Percentiles rank a stretch among this genome's conserved stretches.
These are phyloP conservation scores for Fulica atra DNA, from an alignment of 2,113 vertebrate genomes.

Conservation along the genomic window DNA sequence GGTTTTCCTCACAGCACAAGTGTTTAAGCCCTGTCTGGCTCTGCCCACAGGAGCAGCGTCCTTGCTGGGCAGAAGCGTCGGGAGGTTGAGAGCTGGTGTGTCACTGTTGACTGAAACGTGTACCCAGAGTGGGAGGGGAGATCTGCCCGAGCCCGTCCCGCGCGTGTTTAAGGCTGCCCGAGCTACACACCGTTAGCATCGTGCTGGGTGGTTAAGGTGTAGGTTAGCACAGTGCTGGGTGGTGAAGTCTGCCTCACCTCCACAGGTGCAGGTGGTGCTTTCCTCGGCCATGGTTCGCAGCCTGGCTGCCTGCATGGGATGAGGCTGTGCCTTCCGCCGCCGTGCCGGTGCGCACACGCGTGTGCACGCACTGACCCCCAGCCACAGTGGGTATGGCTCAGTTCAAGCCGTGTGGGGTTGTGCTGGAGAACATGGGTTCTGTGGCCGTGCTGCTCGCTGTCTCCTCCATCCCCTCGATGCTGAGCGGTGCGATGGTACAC, in stretches of 20 bases:
- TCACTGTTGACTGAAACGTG: background rate
- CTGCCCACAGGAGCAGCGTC: background rate
- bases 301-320: background rate
- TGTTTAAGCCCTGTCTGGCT: background rate
- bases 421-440: background rate
- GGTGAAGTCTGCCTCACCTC: background rate
- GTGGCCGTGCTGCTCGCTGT: background rate
- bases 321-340: background rate
- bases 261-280: background rate
- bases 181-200: background rate
- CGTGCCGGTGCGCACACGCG: too few relatives aligned
- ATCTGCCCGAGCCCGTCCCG: background rate
- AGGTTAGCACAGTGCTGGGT: too few relatives aligned
- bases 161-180: background rate
- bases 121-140: background rate
- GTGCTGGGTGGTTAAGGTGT: background rate
- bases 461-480: background rate
- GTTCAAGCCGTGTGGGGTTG: background rate
- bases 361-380: background rate
- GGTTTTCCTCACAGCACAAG: background rate
- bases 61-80: background rate
- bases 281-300: background rate
- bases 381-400: accelerated
- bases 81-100: background rate
- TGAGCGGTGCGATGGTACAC: too few relatives aligned